A percentile compares a stretch with the other conserved stretches of the same genome.
Evolutionary conservation across 2,113 vertebrate species (phyloP).

Genomic region (Microtus montanus): DNA sequence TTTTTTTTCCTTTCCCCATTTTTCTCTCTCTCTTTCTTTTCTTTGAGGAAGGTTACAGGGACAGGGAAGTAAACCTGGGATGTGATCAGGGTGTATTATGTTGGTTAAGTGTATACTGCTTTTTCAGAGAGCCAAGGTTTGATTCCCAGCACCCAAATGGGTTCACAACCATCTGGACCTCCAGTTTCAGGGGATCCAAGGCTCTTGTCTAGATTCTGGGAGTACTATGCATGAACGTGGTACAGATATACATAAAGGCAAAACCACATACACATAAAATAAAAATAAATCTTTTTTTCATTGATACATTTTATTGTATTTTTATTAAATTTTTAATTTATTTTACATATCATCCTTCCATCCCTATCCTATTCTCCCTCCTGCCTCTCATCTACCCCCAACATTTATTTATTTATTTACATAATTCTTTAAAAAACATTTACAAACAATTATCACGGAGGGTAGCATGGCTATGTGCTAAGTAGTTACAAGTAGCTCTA

Average conservation of each 20-base stretch:
- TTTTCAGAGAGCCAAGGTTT: neutral
- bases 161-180: neutral
- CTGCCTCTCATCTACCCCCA: no score
- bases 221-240: neutral
- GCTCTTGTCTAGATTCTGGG: neutral
- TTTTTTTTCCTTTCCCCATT: neutral
- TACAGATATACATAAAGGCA: neutral
- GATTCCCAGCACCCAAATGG: neutral
- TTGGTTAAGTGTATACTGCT: neutral
- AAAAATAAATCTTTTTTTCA: neutral
- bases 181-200: neutral
- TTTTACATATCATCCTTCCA: no score
- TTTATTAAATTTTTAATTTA: no score
- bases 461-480: neutral
- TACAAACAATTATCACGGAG: neutral
- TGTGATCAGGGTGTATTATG: neutral
- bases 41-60: neutral
- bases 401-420: no score
- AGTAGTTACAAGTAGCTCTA: neutral
- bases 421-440: slow-evolving; percentile 9
- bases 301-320: no score
- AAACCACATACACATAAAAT: neutral
- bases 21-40: neutral
- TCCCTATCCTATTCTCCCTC: no score
- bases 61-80: neutral